Percentiles rank a stretch among this genome's conserved stretches.
Evolutionary conservation across 92 coral and sea anemone species (phyloP).

Genomic region (Epizoanthus scotinus): DNA sequence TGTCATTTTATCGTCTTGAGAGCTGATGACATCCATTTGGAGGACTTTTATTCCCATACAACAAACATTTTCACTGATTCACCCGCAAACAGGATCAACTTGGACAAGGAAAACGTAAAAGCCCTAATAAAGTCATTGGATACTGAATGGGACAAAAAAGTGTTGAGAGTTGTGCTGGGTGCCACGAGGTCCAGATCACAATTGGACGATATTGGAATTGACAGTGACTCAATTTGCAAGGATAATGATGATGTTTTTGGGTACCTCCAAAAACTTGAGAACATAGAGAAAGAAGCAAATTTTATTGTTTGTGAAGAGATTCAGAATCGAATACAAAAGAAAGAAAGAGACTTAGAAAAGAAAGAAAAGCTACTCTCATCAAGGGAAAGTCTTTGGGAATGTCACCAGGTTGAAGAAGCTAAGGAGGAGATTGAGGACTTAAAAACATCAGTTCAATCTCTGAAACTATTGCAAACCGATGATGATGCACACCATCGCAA

Average conservation of each 20-base stretch:
- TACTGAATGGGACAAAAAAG: constrained; percentile 45
- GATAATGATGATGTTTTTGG: constrained; percentile 37
- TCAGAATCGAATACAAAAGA: constrained; percentile 32
- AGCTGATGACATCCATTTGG: constrained; percentile 41
- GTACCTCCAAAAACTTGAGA: constrained; percentile 25
- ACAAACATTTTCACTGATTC: neutral
- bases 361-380: constrained; percentile 19
- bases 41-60: constrained; percentile 31
- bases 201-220: constrained; percentile 38
- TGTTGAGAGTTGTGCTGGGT: constrained; percentile 30
- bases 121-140: constrained; percentile 25
- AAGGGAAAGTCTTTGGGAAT: constrained; percentile 18
- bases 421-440: constrained; percentile 24
- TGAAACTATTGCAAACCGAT: constrained; percentile 29
- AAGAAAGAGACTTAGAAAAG: constrained; percentile 11
- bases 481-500: constrained; percentile 28
- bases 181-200: constrained; percentile 38
- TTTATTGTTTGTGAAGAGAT: constrained; percentile 20
- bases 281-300: constrained; percentile 29
- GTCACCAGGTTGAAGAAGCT: constrained; percentile 26
- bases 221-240: constrained; percentile 41
- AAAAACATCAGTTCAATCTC: constrained; percentile 18
- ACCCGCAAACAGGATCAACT: constrained; percentile 6
- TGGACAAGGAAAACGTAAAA: constrained; percentile 30
- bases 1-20: constrained; percentile 30